Base-by-base conservation (phyloP, 2,797 vertebrate genomes). In the Apogon hyalosoma region DNA sequence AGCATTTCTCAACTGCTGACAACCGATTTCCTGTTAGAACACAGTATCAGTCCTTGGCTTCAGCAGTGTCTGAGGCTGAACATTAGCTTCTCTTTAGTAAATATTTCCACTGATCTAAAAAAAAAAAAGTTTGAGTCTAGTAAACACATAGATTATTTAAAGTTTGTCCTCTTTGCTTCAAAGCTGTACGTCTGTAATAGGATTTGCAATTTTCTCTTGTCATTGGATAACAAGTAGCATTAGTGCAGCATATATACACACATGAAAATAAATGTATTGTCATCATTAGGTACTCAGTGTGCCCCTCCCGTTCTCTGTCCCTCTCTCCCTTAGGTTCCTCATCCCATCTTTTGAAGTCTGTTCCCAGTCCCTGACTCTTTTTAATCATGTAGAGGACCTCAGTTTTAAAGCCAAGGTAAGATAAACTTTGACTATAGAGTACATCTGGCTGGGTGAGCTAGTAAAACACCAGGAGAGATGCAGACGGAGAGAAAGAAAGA, bases 371-470 rank as follows among this genome's bases (percentile, higher is more conserved):
- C 59, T 71, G 59, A 82, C 74, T 85, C 76, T 86, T 79, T 84
- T 82, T 87, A 85, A 88, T 84, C 75, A 85, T 56, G 71, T 80
- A 67, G 80, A 84, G 67, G 81, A 86, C 80, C 77, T 57, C 73
- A 19, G 80, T 88, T 92, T 91, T 90, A 91, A 88, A 90, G 84
- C 80, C 87, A 90, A 84, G 82, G 85, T 91, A 92, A 93, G 86
- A 89, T 90, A 90, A 92, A 90, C 89, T 86, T 74, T 65, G 76
- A 81, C 80, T 90, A 83, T 81, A 80, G 75, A 86, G 80, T 89
- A 89, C 91, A 93, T 89, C 86, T 92, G 91, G 90, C 80, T 73
- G 69, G 71, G 73, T 87, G 75, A 86, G 79, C 66, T 90, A 80
- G 81, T 90, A 88, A 91, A 90, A 92, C 83, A 73, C 62, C 58